Evolutionary conservation across 2,888 invertebrate genomes (phyloP).

Genomic region (Neoitamus cyanurus): DNA sequence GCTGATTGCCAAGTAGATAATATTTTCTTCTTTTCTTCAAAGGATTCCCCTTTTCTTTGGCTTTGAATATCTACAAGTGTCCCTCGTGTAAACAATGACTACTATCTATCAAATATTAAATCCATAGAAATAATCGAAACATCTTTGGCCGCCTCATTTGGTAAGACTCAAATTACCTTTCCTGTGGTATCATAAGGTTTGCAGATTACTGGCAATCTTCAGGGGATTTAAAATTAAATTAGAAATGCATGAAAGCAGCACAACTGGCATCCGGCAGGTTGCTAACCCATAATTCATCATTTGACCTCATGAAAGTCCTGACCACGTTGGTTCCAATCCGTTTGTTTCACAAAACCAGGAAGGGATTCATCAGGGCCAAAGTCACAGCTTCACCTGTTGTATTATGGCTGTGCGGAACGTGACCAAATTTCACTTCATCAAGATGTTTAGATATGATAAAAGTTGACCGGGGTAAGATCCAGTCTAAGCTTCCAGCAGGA

Average conservation of each 20-base stretch:
- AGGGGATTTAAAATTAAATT: background rate
- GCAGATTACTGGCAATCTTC: background rate
- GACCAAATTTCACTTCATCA: background rate
- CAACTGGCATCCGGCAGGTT: background rate
- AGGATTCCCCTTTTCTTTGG: too few species aligned
- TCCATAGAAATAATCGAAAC: background rate
- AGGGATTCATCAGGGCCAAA: background rate
- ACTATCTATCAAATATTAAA: background rate
- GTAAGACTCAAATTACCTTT: background rate
- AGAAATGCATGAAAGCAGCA: background rate
- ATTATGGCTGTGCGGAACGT: background rate
- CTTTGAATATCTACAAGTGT: too few species aligned
- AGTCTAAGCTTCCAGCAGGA: background rate
- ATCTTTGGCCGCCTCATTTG: background rate
- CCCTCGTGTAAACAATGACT: too few species aligned
- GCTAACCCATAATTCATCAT: background rate
- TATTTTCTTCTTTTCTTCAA: too few species aligned
- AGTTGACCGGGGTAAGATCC: background rate
- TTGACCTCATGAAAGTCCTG: background rate
- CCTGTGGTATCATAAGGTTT: background rate
- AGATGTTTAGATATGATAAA: slow-evolving; percentile 5
- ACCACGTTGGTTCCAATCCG: background rate
- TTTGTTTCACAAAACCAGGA: background rate
- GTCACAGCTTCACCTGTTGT: background rate
- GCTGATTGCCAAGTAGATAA: too few species aligned